Conservation (phyloP, 2,113 vertebrate genomes). For the Australoheros scitulus region DNA sequence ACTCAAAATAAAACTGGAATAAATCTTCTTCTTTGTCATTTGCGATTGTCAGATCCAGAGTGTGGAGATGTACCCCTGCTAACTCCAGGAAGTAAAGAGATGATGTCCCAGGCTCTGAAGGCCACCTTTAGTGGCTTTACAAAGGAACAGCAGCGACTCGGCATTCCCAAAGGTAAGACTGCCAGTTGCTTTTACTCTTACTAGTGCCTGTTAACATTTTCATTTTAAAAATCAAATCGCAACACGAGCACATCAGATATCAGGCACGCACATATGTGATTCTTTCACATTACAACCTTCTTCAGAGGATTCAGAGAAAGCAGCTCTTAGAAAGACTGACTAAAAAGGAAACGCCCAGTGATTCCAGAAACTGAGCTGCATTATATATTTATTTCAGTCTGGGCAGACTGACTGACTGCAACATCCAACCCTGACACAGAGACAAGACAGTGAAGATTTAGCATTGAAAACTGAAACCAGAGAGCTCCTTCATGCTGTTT, state of each 20-base stretch:
- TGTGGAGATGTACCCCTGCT: slow-evolving; percentile 95
- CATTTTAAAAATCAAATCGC: background rate
- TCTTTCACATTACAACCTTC: background rate
- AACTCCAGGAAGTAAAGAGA: slow-evolving; percentile 98
- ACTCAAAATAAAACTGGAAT: background rate
- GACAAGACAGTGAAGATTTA: slow-evolving; percentile 46
- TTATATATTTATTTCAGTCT: slow-evolving; percentile 14
- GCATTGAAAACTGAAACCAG: slow-evolving; percentile 47
- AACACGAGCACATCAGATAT: slow-evolving; percentile 11
- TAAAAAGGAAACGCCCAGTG: slow-evolving; percentile 29
- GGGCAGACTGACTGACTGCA: slow-evolving; percentile 38
- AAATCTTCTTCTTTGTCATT: background rate
- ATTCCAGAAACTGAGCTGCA: slow-evolving; percentile 13
- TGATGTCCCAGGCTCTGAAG: slow-evolving; percentile 98
- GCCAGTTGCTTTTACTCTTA: slow-evolving; percentile 4
- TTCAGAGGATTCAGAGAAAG: slow-evolving; percentile 5
- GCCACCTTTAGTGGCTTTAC: slow-evolving; percentile 97
- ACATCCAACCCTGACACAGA: background rate
- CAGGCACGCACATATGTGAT: background rate
- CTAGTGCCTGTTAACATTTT: slow-evolving; percentile 5
- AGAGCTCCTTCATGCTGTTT: slow-evolving; percentile 39
- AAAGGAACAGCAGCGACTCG: slow-evolving; percentile 94
- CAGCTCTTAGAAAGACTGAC: slow-evolving; percentile 5
- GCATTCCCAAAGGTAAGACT: slow-evolving; percentile 93
- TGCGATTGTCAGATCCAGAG: slow-evolving; percentile 89